phyloP scores from a whole-genome alignment of 2,113 vertebrate genomes.

The Coturnix japonica region DNA sequence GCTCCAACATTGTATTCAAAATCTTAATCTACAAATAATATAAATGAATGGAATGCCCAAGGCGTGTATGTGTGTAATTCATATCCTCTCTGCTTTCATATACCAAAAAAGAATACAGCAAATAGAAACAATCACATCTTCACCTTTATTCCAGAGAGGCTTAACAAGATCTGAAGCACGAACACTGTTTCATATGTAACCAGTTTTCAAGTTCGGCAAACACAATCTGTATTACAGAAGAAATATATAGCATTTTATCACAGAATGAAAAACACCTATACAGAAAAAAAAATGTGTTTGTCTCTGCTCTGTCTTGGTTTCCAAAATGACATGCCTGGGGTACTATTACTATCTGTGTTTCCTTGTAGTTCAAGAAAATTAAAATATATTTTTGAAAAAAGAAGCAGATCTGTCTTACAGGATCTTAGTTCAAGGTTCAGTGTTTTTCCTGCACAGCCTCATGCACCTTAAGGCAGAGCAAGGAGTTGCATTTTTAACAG shows the following conservation, averaged over 20 bases:
- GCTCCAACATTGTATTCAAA: background rate
- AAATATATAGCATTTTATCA: background rate
- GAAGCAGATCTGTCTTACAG: slow-evolving; percentile 15
- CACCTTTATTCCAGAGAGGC: background rate
- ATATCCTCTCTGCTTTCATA: background rate
- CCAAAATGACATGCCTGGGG: slow-evolving; percentile 16
- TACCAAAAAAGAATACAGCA: background rate
- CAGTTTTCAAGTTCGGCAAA: background rate
- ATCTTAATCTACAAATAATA: background rate
- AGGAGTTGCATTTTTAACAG: background rate
- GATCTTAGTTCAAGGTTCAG: background rate
- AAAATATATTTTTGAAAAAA: slow-evolving; percentile 28
- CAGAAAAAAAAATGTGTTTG: background rate
- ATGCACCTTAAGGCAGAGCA: background rate
- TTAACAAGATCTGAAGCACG: background rate
- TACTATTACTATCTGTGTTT: slow-evolving; percentile 13
- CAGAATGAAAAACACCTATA: background rate
- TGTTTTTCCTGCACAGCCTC: background rate
- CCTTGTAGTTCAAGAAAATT: slow-evolving; percentile 46
- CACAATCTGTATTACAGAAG: background rate
- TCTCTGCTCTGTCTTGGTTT: slow-evolving; percentile 18
- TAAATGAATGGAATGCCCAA: background rate
- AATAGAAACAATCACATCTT: background rate
- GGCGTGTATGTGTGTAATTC: background rate
- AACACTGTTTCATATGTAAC: background rate